Percentiles rank a stretch among this genome's conserved stretches.
phyloP scores from a whole-genome alignment of 2,888 invertebrate species.

The Watsonalla binaria region DNA sequence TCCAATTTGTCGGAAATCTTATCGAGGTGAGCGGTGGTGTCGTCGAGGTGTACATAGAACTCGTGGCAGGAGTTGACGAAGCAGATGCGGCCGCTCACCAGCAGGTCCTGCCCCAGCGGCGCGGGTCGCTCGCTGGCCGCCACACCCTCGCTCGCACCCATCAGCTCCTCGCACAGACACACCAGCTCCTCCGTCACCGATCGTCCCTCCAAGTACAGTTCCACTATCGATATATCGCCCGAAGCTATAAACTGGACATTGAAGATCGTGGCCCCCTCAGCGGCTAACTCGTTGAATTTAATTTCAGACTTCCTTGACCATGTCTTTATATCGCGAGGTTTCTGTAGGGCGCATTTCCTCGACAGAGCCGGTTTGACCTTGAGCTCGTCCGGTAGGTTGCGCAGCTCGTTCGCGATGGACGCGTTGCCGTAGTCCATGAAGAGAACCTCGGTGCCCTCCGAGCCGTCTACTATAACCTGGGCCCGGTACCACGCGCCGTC shows the following conservation, averaged over 20 bases:
- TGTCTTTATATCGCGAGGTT: conserved; percentile 74
- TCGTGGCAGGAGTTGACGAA: conserved; percentile 83
- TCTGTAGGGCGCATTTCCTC: conserved; percentile 79
- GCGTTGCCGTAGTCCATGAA: conserved; percentile 86
- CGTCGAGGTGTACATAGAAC: conserved; percentile 85
- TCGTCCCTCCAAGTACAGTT: conserved; percentile 79
- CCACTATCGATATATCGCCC: conserved; percentile 81
- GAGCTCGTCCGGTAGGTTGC: conserved; percentile 80
- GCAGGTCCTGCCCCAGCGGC: conserved; percentile 62
- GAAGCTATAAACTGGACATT: conserved; percentile 82
- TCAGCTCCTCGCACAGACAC: conserved; percentile 75
- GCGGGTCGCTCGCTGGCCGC: conserved; percentile 54
- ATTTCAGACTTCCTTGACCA: conserved; percentile 84
- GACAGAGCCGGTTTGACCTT: conserved; percentile 79
- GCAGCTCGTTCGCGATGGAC: conserved; percentile 76
- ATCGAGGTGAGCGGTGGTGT: conserved; percentile 75
- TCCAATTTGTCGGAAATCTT: conserved; percentile 79
- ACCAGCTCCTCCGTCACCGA: conserved; percentile 81
- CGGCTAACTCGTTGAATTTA: conserved; percentile 83
- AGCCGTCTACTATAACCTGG: conserved; percentile 77
- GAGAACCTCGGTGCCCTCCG: conserved; percentile 79
- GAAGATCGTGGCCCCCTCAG: conserved; percentile 84
- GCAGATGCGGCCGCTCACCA: conserved; percentile 81
- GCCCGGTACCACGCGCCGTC: conserved; percentile 84
- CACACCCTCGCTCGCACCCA: conserved; percentile 69